Conservation (phyloP, 2,888 invertebrate species). For the Pristionchus exspectatus region DNA sequence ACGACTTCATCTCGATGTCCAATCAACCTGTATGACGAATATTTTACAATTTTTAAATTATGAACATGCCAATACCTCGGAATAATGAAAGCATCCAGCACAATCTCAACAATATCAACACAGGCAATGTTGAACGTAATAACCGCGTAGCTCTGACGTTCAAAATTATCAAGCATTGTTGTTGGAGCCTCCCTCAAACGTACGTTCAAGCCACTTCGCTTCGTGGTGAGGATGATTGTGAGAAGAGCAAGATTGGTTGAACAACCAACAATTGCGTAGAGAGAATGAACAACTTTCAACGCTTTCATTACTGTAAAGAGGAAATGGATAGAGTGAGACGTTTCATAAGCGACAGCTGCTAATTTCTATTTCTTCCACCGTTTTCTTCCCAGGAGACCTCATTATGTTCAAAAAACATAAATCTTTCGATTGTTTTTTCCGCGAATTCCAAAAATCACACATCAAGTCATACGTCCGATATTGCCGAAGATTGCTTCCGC, state of each 20-base stretch:
- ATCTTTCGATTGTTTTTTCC: too few species aligned
- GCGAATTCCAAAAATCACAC: too few species aligned
- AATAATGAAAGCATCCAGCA: background rate
- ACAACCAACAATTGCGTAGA: background rate
- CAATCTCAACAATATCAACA: background rate
- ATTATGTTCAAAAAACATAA: too few species aligned
- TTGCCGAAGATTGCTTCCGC: too few species aligned
- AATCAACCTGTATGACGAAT: background rate
- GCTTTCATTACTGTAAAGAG: background rate
- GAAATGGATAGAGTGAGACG: too few species aligned
- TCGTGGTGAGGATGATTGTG: background rate
- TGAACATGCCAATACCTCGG: background rate
- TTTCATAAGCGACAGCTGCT: too few species aligned
- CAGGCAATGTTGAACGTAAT: background rate
- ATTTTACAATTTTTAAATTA: background rate
- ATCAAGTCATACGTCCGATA: too few species aligned
- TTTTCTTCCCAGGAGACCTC: too few species aligned
- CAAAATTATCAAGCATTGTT: background rate
- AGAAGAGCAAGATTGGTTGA: background rate
- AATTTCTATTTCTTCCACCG: too few species aligned
- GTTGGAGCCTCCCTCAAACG: background rate
- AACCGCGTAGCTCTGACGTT: background rate
- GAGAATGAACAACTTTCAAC: background rate
- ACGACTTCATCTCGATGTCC: background rate
- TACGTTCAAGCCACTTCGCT: background rate